These are phyloP conservation scores for Sphenodon punctatus DNA, from an alignment of 2,797 vertebrate species.

Conservation along the genomic window DNA sequence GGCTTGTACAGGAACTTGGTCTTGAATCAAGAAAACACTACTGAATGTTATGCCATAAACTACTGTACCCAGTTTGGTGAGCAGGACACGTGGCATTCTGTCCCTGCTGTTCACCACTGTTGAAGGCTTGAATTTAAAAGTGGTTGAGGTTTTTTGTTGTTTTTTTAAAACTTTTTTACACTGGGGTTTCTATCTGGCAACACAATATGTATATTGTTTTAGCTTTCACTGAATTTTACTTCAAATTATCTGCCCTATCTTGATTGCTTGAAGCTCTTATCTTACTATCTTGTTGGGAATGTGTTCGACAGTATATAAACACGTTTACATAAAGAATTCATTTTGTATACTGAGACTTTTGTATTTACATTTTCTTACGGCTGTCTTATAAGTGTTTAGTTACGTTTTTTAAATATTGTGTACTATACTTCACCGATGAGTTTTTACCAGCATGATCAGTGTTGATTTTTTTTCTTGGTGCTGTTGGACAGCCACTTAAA, in stretches of 20 bases:
- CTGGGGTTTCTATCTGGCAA: slow-evolving; percentile 58
- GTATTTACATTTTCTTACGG: slow-evolving; percentile 70
- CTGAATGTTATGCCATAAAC: slow-evolving; percentile 53
- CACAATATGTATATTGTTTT: slow-evolving; percentile 28
- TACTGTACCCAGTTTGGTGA: slow-evolving; percentile 37
- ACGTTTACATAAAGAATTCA: slow-evolving; percentile 68
- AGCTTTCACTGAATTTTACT: slow-evolving; percentile 22
- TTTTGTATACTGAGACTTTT: slow-evolving; percentile 69
- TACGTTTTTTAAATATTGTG: slow-evolving; percentile 60
- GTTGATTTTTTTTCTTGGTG: slow-evolving; percentile 51
- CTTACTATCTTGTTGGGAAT: slow-evolving; percentile 31
- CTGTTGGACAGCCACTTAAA: slow-evolving; percentile 54
- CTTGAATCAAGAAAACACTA: slow-evolving; percentile 4
- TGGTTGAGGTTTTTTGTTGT: background rate
- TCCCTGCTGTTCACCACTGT: slow-evolving; percentile 44
- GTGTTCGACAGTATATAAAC: slow-evolving; percentile 58
- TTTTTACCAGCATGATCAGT: slow-evolving; percentile 60
- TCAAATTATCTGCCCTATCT: slow-evolving; percentile 6
- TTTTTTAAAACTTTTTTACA: slow-evolving; percentile 66
- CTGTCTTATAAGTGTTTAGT: slow-evolving; percentile 49
- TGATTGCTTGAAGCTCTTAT: slow-evolving; percentile 35
- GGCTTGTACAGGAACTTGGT: slow-evolving; percentile 26
- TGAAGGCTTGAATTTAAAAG: slow-evolving; percentile 53
- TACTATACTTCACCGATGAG: slow-evolving; percentile 54
- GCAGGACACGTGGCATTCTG: slow-evolving; percentile 12